Evolutionary conservation across 2,113 vertebrate species (phyloP), one percentile per base, ranked within the genome.

Genomic region (Tautogolabrus adspersus): DNA sequence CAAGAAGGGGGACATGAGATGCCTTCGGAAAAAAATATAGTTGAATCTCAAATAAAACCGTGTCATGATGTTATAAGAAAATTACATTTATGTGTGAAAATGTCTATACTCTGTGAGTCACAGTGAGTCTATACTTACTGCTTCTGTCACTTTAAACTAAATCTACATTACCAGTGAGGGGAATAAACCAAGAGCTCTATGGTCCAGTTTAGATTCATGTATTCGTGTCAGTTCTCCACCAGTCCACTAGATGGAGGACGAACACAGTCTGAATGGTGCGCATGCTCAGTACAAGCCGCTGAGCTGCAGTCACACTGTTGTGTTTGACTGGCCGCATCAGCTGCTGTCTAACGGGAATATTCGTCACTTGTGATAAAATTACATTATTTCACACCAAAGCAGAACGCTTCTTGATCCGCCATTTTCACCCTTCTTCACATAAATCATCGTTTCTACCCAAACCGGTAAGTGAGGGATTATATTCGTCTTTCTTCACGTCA

Each of bases 161-260:
- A 26, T 26, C 26, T 26, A n/a, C n/a, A n/a, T n/a, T n/a, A n/a
- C n/a, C n/a, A n/a, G n/a, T n/a, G n/a, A n/a, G n/a, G n/a, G n/a
- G n/a, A n/a, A n/a, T n/a, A n/a, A n/a, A n/a, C n/a, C n/a, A n/a
- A n/a, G n/a, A n/a, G n/a, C n/a, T n/a, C n/a, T n/a, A n/a, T n/a
- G n/a, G n/a, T n/a, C n/a, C n/a, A n/a, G n/a, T n/a, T n/a, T n/a
- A n/a, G n/a, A n/a, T n/a, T n/a, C n/a, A n/a, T n/a, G n/a, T n/a
- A n/a, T n/a, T n/a, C n/a, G n/a, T 34, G 30, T 34, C 66, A 64
- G 74, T 81, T 69, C 60, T n/a, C 46, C 79, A 66, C 66, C 64
- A 5, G 12, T 66, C 84, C 90, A 21, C 73, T 34, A 75, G 91
- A 55, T 66, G 87, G 75, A 87, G 49, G 49, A 0, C 10, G 18